A percentile compares a stretch with the other conserved stretches of the same genome.
Conservation (phyloP, 2,888 invertebrate species). For the Germaria angustata region DNA sequence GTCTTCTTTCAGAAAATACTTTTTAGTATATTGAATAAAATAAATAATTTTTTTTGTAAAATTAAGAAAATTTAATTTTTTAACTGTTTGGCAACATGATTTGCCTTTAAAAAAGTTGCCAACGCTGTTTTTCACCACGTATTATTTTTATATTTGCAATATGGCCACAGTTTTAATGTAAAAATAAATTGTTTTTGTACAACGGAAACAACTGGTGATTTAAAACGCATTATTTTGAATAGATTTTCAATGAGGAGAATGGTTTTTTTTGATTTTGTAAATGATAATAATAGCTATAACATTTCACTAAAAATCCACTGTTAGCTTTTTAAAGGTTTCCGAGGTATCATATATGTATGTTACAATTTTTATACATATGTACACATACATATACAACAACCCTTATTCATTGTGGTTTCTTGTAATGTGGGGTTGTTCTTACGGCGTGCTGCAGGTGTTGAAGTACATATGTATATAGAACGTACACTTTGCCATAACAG, state of each 20-base stretch:
- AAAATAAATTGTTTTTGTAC: no score
- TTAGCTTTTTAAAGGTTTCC: background rate
- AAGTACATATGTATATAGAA: background rate
- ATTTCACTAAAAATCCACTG: no score
- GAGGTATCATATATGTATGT: no score
- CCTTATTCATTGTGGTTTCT: background rate
- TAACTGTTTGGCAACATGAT: no score
- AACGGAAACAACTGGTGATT: background rate
- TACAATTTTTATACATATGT: background rate
- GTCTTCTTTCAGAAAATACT: no score
- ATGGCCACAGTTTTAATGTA: no score
- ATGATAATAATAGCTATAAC: no score
- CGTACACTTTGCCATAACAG: conserved; percentile 10
- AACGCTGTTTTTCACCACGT: background rate
- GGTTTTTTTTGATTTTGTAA: no score
- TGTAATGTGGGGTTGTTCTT: conserved; percentile 2
- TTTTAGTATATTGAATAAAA: no score
- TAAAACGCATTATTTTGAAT: background rate
- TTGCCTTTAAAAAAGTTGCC: no score
- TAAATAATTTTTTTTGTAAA: no score
- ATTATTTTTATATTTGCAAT: background rate
- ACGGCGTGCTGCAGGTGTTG: conserved; percentile 15
- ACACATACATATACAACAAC: conserved; percentile 1
- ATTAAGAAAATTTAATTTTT: no score
- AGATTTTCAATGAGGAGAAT: background rate